phyloP scores from a whole-genome alignment of 2,888 invertebrate species.

The Pycnomerus fuliginosus region DNA sequence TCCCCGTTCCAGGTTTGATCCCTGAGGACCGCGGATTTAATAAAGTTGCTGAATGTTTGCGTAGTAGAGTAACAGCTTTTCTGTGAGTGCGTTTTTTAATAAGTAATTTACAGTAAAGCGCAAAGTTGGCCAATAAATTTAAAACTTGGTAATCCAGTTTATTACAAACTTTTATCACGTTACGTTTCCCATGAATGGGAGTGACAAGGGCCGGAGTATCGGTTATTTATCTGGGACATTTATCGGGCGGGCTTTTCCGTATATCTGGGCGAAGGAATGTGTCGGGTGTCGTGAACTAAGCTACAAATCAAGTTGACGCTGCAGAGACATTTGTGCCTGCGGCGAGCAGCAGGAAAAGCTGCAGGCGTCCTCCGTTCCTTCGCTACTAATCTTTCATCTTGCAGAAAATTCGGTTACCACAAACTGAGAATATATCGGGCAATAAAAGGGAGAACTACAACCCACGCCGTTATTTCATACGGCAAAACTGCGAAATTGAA shows the following conservation, averaged over 20 bases:
- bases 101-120: constrained; percentile 20
- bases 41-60: too few relatives aligned
- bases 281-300: constrained; percentile 27
- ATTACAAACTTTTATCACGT: constrained; percentile 25
- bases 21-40: too few relatives aligned
- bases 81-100: too few relatives aligned
- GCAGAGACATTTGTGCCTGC: constrained; percentile 23
- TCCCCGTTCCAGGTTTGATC: too few relatives aligned
- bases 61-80: too few relatives aligned
- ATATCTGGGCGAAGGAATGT: constrained; percentile 28
- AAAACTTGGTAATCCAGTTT: constrained; percentile 24
- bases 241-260: constrained; percentile 28
- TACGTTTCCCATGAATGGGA: constrained; percentile 16
- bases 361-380: constrained; percentile 10
- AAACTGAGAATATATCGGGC: constrained; percentile 1
- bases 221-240: constrained; percentile 30
- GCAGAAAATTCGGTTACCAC: constrained; percentile 1
- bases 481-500: constrained; percentile 11
- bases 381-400: constrained; percentile 16
- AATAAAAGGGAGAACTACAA: constrained; percentile 4
- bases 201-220: constrained; percentile 12
- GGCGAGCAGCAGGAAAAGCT: constrained; percentile 19
- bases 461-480: constrained; percentile 2
- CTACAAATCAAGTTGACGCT: constrained; percentile 31
- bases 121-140: constrained; percentile 24